These are phyloP conservation scores for Plebejus argus DNA, from an alignment of 2,888 invertebrate species.

Conservation along the genomic window DNA sequence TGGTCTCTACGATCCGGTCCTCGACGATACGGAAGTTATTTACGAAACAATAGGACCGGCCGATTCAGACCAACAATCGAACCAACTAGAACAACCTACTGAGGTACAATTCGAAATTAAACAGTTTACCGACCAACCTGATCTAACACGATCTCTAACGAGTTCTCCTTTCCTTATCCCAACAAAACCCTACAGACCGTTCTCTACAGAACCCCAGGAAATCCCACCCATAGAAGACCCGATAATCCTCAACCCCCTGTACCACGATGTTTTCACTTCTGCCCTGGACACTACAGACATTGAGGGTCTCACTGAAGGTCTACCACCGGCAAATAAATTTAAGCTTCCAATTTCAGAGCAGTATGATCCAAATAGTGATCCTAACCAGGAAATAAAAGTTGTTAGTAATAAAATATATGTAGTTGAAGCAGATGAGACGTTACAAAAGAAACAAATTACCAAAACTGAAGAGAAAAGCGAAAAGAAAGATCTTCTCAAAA, in stretches of 20 bases:
- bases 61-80: constrained; percentile 65
- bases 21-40: constrained; percentile 66
- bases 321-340: constrained; percentile 53
- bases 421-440: constrained; percentile 32
- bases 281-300: background rate
- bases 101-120: constrained; percentile 62
- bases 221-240: constrained; percentile 65
- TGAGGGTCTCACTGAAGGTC: constrained; percentile 43
- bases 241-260: constrained; percentile 63
- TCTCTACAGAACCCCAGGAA: constrained; percentile 62
- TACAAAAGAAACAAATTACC: constrained; percentile 20
- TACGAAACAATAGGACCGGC: constrained; percentile 65
- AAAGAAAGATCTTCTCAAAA: constrained; percentile 7
- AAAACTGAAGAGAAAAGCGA: constrained; percentile 20
- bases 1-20: constrained; percentile 71
- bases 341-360: constrained; percentile 67
- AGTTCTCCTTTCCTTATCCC: constrained; percentile 54
- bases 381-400: constrained; percentile 38
- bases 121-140: constrained; percentile 46
- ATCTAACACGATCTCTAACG: constrained; percentile 52
- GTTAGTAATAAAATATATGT: constrained; percentile 35
- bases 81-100: constrained; percentile 52
- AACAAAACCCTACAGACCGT: constrained; percentile 62
- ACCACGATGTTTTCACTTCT: constrained; percentile 57
- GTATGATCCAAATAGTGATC: constrained; percentile 60